A percentile compares a stretch with the other conserved stretches of the same genome.
These are phyloP conservation scores for Plestiodon gilberti DNA, from an alignment of 2,113 vertebrate genomes.

Conservation along the genomic window DNA sequence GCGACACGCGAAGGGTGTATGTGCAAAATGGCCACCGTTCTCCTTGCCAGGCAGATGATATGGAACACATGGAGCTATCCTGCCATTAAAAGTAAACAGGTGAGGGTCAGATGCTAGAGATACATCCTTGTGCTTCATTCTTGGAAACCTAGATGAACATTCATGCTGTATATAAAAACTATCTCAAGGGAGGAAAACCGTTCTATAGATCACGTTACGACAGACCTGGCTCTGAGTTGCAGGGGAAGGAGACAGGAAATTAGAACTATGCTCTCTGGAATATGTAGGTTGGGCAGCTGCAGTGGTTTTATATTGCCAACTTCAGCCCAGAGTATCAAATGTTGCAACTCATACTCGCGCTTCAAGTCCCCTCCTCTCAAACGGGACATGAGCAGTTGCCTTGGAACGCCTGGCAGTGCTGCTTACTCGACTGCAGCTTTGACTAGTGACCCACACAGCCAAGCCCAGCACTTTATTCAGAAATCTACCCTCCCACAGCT, in stretches of 20 bases:
- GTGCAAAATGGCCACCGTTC: too few relatives aligned
- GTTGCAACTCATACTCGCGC: neutral
- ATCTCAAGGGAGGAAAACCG: neutral
- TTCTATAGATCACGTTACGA: neutral
- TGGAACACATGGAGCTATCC: neutral
- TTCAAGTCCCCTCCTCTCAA: neutral
- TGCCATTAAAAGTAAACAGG: neutral
- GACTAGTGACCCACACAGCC: neutral
- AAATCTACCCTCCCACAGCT: neutral
- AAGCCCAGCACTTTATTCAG: neutral
- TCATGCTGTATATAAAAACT: neutral
- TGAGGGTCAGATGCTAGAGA: neutral
- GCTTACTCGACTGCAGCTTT: neutral
- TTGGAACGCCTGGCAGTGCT: neutral
- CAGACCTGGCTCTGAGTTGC: neutral
- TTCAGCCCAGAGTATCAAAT: neutral
- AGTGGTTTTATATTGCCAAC: conserved; percentile 11
- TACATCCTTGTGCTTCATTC: neutral
- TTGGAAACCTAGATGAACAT: neutral
- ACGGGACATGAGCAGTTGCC: conserved; percentile 4
- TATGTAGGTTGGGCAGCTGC: neutral
- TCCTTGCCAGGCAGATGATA: neutral
- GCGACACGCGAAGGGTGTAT: too few relatives aligned
- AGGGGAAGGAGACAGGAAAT: neutral
- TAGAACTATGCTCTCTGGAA: neutral